These are phyloP conservation scores for Syrphus vitripennis DNA, from an alignment of 2,888 invertebrate genomes.

Conservation along the genomic window DNA sequence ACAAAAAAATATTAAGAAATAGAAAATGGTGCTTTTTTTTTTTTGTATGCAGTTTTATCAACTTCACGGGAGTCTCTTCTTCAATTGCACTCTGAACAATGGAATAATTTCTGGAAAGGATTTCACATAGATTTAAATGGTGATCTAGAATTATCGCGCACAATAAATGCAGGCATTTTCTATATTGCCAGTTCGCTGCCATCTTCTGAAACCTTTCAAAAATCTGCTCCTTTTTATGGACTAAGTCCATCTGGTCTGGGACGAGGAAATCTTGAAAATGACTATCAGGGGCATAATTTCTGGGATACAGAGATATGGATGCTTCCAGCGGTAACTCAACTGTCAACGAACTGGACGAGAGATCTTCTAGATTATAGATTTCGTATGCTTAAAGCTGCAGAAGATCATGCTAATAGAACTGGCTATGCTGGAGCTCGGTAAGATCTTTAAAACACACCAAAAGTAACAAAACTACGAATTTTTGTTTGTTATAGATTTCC, in stretches of 20 bases:
- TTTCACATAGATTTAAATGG: constrained; percentile 82
- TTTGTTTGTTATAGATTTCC: constrained; percentile 81
- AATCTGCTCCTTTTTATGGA: constrained; percentile 82
- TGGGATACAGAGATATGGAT: constrained; percentile 87
- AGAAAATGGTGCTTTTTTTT: not conserved
- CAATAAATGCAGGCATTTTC: constrained; percentile 83
- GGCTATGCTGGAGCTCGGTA: constrained; percentile 84
- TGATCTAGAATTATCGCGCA: constrained; percentile 81
- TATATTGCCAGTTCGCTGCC: constrained; percentile 84
- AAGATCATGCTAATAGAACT: constrained; percentile 81
- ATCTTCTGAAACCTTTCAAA: constrained; percentile 81
- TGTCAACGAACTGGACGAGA: constrained; percentile 82
- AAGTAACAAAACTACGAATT: too few species aligned
- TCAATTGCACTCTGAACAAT: constrained; percentile 81
- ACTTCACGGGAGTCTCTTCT: constrained; percentile 81
- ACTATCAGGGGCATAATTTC: constrained; percentile 84
- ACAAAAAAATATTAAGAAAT: not conserved
- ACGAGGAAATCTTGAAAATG: constrained; percentile 78
- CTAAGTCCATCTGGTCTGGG: constrained; percentile 84
- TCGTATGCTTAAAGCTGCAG: constrained; percentile 82
- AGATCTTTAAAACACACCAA: not conserved
- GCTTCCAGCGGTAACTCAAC: constrained; percentile 83
- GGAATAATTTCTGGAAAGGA: constrained; percentile 82
- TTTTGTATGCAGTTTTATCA: constrained; percentile 47
- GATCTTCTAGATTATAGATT: constrained; percentile 83